phyloP scores from a whole-genome alignment of 2,113 vertebrate species.

The Pollimyrus isidori region DNA sequence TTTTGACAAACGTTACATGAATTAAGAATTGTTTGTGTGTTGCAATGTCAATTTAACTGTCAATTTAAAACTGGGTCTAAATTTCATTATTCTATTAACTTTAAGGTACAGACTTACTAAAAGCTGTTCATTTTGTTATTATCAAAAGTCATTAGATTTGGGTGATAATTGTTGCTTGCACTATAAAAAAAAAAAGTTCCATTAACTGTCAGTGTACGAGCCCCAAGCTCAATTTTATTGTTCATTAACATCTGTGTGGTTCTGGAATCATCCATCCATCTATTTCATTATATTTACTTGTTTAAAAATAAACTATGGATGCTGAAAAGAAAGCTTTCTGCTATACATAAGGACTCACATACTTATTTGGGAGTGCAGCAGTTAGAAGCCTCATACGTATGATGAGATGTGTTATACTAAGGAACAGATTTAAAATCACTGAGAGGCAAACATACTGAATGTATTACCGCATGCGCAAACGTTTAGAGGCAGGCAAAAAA shows the following conservation, averaged over 20 bases:
- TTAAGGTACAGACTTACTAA: not conserved
- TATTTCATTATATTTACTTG: not conserved
- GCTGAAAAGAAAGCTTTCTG: not conserved
- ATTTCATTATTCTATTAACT: not conserved
- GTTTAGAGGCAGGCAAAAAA: not conserved
- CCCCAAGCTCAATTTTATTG: not conserved
- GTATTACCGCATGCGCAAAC: not conserved
- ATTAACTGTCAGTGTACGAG: not conserved
- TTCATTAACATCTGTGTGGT: not conserved
- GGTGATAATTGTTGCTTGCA: not conserved
- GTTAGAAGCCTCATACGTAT: not conserved
- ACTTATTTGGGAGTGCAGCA: not conserved
- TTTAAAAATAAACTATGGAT: not conserved
- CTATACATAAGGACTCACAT: not conserved
- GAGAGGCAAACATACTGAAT: not conserved
- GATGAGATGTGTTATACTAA: not conserved
- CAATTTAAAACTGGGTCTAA: not conserved
- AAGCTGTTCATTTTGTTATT: not conserved
- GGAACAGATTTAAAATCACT: not conserved
- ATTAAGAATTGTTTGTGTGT: not conserved
- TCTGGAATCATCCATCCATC: not conserved
- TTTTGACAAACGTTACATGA: not conserved
- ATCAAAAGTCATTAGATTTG: not conserved
- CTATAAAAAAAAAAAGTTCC: not conserved
- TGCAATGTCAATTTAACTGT: not conserved